Percentiles rank a stretch among this genome's conserved stretches.
These are phyloP conservation scores for Hippocampus kuda DNA, from an alignment of 2,797 vertebrate genomes.

Conservation along the genomic window DNA sequence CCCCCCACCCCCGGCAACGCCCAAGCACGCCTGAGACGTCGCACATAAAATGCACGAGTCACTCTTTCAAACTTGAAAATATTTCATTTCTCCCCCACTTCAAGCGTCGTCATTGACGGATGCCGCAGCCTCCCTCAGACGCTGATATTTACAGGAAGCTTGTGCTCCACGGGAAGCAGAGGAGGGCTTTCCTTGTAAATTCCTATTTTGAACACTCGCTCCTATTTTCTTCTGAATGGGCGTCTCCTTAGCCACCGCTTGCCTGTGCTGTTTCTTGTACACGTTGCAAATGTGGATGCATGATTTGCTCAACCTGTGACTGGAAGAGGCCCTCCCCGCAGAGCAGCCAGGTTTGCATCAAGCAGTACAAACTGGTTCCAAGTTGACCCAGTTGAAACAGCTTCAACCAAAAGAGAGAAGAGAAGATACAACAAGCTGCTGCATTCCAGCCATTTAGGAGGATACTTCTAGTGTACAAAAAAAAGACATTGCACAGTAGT, in stretches of 20 bases:
- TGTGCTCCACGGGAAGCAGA: not conserved
- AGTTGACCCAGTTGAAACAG: not conserved
- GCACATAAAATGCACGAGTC: conserved; percentile 22
- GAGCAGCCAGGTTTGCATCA: not conserved
- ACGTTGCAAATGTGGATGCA: conserved; percentile 14
- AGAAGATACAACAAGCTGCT: not conserved
- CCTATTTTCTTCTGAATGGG: conserved; percentile 11
- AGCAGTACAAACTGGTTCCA: not conserved
- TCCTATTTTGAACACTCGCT: conserved; percentile 4
- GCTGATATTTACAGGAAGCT: not conserved
- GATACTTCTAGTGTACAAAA: not conserved
- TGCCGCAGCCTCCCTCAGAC: not conserved
- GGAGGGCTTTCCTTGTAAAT: not conserved
- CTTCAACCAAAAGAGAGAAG: not conserved
- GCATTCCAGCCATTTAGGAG: not conserved
- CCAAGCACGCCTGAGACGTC: conserved; percentile 29
- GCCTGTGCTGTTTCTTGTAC: conserved; percentile 5
- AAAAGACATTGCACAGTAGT: not conserved
- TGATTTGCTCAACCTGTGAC: not conserved
- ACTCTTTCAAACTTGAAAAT: not conserved
- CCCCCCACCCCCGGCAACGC: conserved; percentile 21
- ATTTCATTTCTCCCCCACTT: not conserved
- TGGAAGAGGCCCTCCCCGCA: not conserved
- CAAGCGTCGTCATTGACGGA: not conserved
- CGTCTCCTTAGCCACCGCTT: conserved; percentile 4